Conservation (phyloP, 2,888 invertebrate genomes). For the Parnassius apollo region DNA sequence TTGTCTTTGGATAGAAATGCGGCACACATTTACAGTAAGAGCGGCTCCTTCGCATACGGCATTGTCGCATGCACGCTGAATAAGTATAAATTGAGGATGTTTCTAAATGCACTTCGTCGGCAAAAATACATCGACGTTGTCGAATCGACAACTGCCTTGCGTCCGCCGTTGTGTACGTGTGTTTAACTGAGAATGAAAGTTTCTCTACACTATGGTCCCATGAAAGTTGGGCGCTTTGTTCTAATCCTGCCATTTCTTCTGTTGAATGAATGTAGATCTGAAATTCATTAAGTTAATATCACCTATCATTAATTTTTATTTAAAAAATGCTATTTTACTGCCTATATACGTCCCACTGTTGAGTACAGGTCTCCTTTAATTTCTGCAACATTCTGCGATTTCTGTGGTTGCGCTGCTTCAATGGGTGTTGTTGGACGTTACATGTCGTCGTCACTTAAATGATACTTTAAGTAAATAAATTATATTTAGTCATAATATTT, state of each 20-base stretch:
- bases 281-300: background rate
- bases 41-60: slow-evolving; percentile 84
- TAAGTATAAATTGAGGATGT: slow-evolving; percentile 85
- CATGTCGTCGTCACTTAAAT: no score
- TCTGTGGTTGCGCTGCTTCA: no score
- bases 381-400: no score
- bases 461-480: no score
- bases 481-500: no score
- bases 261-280: slow-evolving; percentile 81
- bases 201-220: slow-evolving; percentile 84
- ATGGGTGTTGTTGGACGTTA: no score
- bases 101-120: slow-evolving; percentile 83
- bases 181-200: slow-evolving; percentile 86
- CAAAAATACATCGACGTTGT: slow-evolving; percentile 87
- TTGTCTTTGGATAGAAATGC: slow-evolving; percentile 83
- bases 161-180: slow-evolving; percentile 88
- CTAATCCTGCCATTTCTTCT: slow-evolving; percentile 86
- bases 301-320: no score
- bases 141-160: slow-evolving; percentile 84
- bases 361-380: no score
- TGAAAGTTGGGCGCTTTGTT: slow-evolving; percentile 85
- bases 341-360: no score
- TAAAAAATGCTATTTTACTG: no score
- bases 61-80: slow-evolving; percentile 87
- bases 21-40: slow-evolving; percentile 86